Evolutionary conservation across 2,797 vertebrate species (phyloP).

Genomic region (Diceros bicornis): DNA sequence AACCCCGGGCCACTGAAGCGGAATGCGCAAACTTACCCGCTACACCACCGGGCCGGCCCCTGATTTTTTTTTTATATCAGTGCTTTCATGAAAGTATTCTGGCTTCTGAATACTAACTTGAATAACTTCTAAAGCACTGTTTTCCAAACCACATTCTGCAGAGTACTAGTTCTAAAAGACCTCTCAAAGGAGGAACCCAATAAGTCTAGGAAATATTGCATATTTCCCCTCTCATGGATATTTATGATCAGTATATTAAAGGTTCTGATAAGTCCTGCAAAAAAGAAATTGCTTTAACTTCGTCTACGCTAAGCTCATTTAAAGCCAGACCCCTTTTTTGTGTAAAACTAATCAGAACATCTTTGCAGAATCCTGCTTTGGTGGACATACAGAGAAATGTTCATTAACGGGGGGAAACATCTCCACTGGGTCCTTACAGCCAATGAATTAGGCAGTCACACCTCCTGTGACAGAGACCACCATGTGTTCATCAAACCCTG

Average conservation of each 20-base stretch:
- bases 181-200: background rate
- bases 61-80: background rate
- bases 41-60: too few species aligned
- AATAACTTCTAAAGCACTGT: background rate
- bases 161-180: background rate
- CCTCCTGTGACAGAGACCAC: background rate
- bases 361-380: background rate
- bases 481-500: fast-evolving
- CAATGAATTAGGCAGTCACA: background rate
- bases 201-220: background rate
- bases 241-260: background rate
- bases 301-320: background rate
- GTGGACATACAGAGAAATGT: background rate
- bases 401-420: too few species aligned
- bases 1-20: too few species aligned
- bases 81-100: background rate
- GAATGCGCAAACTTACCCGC: too few species aligned
- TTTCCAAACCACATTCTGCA: background rate
- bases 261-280: background rate
- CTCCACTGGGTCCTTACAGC: background rate
- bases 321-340: background rate
- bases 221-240: background rate
- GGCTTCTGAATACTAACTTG: background rate
- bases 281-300: background rate
- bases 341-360: background rate